Evolutionary conservation across 2,797 vertebrate species (phyloP).

Genomic region (Choloepus didactylus): DNA sequence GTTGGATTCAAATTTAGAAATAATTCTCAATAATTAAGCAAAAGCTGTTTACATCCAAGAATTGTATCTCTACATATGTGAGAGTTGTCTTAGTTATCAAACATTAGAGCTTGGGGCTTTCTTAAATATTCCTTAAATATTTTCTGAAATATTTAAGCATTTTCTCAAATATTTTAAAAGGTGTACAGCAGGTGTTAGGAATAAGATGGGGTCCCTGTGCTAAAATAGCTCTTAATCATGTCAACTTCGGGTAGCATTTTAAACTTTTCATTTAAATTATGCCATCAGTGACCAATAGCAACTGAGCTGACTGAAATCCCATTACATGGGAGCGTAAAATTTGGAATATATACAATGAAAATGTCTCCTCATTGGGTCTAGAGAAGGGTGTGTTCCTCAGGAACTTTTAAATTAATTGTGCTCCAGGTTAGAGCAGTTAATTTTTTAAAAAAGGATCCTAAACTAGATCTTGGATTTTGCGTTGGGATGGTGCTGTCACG

Average conservation of each 20-base stretch:
- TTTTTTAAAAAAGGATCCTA: not conserved
- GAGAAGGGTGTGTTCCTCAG: not conserved
- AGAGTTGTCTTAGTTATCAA: constrained; percentile 1
- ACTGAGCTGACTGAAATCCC: not conserved
- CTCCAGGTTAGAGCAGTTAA: not conserved
- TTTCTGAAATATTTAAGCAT: constrained; percentile 37
- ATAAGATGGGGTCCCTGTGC: not conserved
- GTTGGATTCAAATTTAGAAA: constrained; percentile 31
- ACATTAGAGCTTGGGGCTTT: not conserved
- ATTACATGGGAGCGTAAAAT: not conserved
- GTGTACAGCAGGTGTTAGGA: not conserved
- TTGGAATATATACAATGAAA: not conserved
- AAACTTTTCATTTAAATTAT: not conserved
- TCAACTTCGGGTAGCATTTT: not conserved
- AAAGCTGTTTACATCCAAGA: not conserved
- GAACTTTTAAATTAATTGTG: not conserved
- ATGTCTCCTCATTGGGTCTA: no score
- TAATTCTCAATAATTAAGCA: constrained; percentile 24
- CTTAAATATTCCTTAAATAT: constrained; percentile 22
- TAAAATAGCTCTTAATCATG: not conserved
- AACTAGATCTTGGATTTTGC: not conserved
- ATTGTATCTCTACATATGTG: not conserved
- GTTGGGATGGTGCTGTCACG: not conserved
- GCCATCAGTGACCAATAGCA: not conserved
- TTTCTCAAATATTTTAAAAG: constrained; percentile 7